Evolutionary conservation across 1,140 invertebrate species (phyloP).

Genomic region (Orchesella cincta): DNA sequence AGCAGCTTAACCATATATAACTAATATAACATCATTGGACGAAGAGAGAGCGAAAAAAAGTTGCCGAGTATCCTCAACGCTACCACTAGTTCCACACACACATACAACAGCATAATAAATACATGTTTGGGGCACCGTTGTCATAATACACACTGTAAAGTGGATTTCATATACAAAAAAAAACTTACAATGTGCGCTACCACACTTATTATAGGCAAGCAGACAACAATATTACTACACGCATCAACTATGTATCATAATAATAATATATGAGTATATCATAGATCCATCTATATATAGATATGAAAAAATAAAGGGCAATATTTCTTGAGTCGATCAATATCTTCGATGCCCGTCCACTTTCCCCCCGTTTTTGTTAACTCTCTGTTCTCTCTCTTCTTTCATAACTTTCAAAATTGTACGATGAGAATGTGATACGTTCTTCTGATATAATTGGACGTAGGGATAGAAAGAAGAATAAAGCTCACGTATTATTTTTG

Average conservation of each 20-base stretch:
- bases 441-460: slow-evolving; percentile 36
- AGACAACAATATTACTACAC: background rate
- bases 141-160: slow-evolving; percentile 24
- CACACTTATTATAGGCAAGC: background rate
- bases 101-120: slow-evolving; percentile 7
- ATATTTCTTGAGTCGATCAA: slow-evolving; percentile 42
- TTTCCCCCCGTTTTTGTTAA: slow-evolving; percentile 27
- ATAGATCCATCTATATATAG: slow-evolving; percentile 2
- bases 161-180: slow-evolving; percentile 23
- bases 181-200: slow-evolving; percentile 11
- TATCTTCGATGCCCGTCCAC: slow-evolving; percentile 38
- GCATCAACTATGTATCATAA: slow-evolving; percentile 1
- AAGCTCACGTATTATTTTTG: background rate
- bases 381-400: background rate
- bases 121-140: background rate
- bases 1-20: background rate
- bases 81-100: background rate
- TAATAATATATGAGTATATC: slow-evolving; percentile 23
- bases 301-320: slow-evolving; percentile 36
- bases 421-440: slow-evolving; percentile 40
- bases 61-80: background rate
- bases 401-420: slow-evolving; percentile 38
- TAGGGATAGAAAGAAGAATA: slow-evolving; percentile 24
- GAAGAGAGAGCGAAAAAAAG: background rate
- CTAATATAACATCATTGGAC: background rate